Base-by-base conservation (phyloP, 2,113 vertebrate genomes). In the Anas platyrhynchos region DNA sequence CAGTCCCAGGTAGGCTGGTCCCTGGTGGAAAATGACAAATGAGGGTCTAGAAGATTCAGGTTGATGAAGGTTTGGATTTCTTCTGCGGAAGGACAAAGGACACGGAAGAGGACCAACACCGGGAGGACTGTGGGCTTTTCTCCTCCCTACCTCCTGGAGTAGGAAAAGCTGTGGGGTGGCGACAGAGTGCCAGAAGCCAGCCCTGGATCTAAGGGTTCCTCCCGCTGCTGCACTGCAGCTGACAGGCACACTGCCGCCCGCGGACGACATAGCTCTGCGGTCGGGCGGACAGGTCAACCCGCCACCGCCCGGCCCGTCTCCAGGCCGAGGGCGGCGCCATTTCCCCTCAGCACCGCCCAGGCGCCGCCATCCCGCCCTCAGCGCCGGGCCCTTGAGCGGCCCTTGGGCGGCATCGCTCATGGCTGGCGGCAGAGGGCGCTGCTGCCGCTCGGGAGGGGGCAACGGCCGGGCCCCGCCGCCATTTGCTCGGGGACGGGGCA, bases 401-500 rank as follows among this genome's bases (percentile, higher is more conserved):
- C 46, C 46, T 48, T 48, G 46, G 46, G 46, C 46, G 46, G 46
- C 46, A 10, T 48, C 46, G 46, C 46, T 20, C 11, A 11, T 48
- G 46, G 46, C 20, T 20, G 46, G 20, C 46, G 46, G 46, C 20
- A 48, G 46, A 22, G 46, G 91, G 72, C 56, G 88, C 46, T 68
- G 56, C 41, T 8, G 68, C 11, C 17, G 22, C 22, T 48, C 46
- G 46, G 46, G 46, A 48, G 22, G 46, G 46, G 46, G 46, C 9
- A 21, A 6, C 20, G 46, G 44, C 10, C 2, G 15, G 17, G 20
- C 0, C 26, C 3, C 1, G 23, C 1, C 9, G 77, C 73, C 61
- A 3, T 72, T 66, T 54, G 14, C 13, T 20, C 1, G 26, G 7
- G n/a, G 7, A 0, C 0, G n/a, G 3, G 4, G 0, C 0, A 0